Evolutionary conservation across 1,140 invertebrate genomes (phyloP), one percentile per base, ranked within the genome.

Genomic region (Temnothorax nylanderi): DNA sequence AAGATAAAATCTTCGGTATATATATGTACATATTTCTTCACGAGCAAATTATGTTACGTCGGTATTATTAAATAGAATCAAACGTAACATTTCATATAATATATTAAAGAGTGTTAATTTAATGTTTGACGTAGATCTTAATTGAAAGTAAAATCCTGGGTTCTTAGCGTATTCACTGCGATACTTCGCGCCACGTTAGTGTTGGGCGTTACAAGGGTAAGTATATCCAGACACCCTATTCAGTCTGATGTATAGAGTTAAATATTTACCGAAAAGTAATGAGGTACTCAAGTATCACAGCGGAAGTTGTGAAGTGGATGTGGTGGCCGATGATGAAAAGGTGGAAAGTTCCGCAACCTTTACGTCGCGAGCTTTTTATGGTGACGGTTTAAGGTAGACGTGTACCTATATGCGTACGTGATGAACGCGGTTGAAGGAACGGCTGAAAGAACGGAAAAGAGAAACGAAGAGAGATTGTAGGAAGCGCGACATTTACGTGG

Each of bases 231-330:
- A 56, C 78, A 11, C n/a, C 18, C 69, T 75, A 84, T 84, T 84
- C 54, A 78, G 44, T 7, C 41, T 4, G 34, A 62, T 60, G 78
- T 71, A 47, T 47, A 74, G 18, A 64, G 58, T 90, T 82, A 93
- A 94, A 94, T 94, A 94, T 94, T 94, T 91, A 92, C 88, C 81
- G 74, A 86, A 80, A 90, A 89, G 91, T 90, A 92, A 93, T 91
- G 92, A 93, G 92, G 88, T 47, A 76, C 67, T 86, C 84, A 92
- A 88, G 92, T 93, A 90, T 91, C 87, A 72, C 87, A 76, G 80
- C 71, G 81, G 77, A 90, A 88, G 86, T 78, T 78, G 67, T 34
- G 8, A 86, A 85, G 90, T 56, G 60, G 56, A 76, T 60, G 60
- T 51, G 41, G 64, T 51, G 51, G 67, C 18, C 64, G 37, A 85